A percentile compares a stretch with the other conserved stretches of the same genome.
These are phyloP conservation scores for Arge pagana DNA, from an alignment of 2,888 invertebrate species.

Conservation along the genomic window DNA sequence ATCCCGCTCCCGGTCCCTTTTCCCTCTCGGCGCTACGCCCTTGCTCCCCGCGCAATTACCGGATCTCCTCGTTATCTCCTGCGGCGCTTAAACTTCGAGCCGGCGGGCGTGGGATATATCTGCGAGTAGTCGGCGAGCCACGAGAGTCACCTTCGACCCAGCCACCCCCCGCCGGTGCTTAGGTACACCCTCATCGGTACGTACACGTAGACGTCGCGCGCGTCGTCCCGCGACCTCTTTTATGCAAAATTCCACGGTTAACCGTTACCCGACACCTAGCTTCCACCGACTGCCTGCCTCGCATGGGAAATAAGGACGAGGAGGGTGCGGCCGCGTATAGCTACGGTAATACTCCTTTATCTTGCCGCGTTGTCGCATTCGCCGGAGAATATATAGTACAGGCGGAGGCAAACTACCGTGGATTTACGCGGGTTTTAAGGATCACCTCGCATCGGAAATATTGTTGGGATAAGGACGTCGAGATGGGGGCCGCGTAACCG, in stretches of 20 bases:
- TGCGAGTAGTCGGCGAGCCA: too few relatives aligned
- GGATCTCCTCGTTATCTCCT: constrained; percentile 37
- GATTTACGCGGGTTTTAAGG: constrained; percentile 12
- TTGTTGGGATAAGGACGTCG: constrained; percentile 4
- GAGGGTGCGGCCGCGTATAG: neutral
- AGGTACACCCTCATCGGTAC: too few relatives aligned
- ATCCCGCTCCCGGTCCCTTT: too few relatives aligned
- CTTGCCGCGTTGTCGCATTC: constrained; percentile 25
- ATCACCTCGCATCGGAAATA: constrained; percentile 13
- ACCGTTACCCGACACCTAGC: constrained; percentile 21
- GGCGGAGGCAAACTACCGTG: neutral
- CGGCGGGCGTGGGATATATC: constrained; percentile 38
- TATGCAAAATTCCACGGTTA: constrained; percentile 38
- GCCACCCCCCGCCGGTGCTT: constrained; percentile 23
- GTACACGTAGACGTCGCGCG: too few relatives aligned
- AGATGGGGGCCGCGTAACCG: too few relatives aligned
- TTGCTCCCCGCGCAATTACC: constrained; percentile 12
- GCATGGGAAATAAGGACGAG: constrained; percentile 31
- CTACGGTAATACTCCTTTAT: constrained; percentile 23
- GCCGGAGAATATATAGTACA: constrained; percentile 9
- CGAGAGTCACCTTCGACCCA: constrained; percentile 37
- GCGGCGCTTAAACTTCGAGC: constrained; percentile 37
- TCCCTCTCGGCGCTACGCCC: too few relatives aligned
- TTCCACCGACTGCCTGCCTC: constrained; percentile 19
- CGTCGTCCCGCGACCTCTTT: constrained; percentile 31